phyloP scores from a whole-genome alignment of 2,113 vertebrate species.

The Notarius quadriscutis region DNA sequence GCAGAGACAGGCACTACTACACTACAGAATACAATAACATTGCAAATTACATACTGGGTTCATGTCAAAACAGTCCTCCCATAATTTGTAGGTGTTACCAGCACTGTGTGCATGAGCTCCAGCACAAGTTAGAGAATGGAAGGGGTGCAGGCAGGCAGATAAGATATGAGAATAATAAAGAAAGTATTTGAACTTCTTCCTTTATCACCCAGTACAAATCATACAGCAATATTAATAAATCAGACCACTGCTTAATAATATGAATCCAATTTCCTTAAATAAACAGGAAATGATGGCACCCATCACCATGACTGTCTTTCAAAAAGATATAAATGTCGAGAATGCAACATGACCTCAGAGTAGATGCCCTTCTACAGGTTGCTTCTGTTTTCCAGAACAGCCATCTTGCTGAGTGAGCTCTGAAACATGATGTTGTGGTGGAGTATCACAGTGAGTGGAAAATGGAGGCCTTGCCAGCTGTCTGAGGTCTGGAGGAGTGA shows the following conservation, averaged over 20 bases:
- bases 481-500: constrained; percentile 46
- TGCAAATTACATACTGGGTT: no score
- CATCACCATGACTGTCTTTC: not conserved
- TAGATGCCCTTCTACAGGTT: constrained; percentile 21
- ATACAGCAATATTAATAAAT: not conserved
- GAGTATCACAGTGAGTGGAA: constrained; percentile 44
- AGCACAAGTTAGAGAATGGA: not conserved
- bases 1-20: no score
- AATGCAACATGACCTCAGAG: constrained; percentile 10
- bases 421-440: constrained; percentile 48
- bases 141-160: not conserved
- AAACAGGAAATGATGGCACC: not conserved
- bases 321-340: not conserved
- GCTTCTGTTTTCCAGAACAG: constrained; percentile 20
- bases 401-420: constrained; percentile 43
- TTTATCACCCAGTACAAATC: not conserved
- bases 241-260: not conserved
- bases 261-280: not conserved
- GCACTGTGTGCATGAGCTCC: not conserved
- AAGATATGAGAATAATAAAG: not conserved
- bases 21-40: no score
- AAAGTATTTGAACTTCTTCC: not conserved
- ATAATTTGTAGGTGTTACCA: not conserved
- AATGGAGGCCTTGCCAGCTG: constrained; percentile 50
- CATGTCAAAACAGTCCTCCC: not conserved